Conservation (phyloP, 1,140 invertebrate species). For the Acyrthosiphon pisum region DNA sequence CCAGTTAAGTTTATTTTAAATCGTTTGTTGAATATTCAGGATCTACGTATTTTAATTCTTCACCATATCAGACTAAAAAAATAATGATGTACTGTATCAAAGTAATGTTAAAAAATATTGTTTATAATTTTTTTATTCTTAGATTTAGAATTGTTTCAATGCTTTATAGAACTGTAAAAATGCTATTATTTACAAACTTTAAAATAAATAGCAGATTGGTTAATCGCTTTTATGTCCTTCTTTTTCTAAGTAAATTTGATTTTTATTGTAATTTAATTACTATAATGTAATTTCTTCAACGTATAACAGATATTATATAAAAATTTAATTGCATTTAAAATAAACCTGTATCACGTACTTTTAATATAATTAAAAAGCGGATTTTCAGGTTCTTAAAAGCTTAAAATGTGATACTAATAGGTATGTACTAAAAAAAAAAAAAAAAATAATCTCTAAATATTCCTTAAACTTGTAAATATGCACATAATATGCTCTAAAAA, state of each 20-base stretch:
- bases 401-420: no score
- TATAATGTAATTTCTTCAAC: background rate
- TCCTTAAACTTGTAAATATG: no score
- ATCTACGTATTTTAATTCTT: background rate
- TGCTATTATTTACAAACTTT: background rate
- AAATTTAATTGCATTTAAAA: background rate
- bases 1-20: background rate
- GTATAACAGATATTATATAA: background rate
- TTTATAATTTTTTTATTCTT: background rate
- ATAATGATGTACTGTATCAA: background rate
- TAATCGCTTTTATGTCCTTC: background rate
- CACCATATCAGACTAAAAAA: background rate
- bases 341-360: background rate
- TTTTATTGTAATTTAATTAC: no score
- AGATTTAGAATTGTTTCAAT: background rate
- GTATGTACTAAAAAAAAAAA: no score
- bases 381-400: no score
- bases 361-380: no score
- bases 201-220: background rate
- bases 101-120: background rate
- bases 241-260: no score
- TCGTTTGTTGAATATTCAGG: background rate
- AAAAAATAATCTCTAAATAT: no score
- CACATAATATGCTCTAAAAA: no score
- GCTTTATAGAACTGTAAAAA: background rate